Conservation (phyloP, 1,140 invertebrate genomes). For the Tribolium castaneum region DNA sequence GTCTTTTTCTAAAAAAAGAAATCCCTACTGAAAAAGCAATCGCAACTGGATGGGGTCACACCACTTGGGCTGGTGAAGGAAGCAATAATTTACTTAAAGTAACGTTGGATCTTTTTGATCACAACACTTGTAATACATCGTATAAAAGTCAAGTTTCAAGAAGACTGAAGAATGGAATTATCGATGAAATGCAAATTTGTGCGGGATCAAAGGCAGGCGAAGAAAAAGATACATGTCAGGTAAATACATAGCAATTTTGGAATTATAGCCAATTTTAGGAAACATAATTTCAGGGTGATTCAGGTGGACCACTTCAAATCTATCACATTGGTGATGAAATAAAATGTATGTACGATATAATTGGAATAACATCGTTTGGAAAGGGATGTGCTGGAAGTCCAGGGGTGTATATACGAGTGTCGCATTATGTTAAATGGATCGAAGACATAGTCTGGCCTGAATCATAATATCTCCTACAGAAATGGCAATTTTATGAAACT, state of each 20-base stretch:
- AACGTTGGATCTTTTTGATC: slow-evolving; percentile 59
- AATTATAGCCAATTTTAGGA: no score
- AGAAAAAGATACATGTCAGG: slow-evolving; percentile 64
- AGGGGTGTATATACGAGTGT: slow-evolving; percentile 70
- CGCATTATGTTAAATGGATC: slow-evolving; percentile 70
- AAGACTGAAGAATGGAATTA: slow-evolving; percentile 64
- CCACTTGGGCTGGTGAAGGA: slow-evolving; percentile 59
- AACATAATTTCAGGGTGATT: slow-evolving; percentile 60
- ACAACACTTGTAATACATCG: slow-evolving; percentile 51
- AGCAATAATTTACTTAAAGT: slow-evolving; percentile 68
- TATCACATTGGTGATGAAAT: slow-evolving; percentile 50
- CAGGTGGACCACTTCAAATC: slow-evolving; percentile 66
- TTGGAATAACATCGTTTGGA: slow-evolving; percentile 69
- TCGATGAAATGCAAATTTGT: slow-evolving; percentile 70
- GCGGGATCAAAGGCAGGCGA: slow-evolving; percentile 68
- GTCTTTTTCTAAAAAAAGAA: slow-evolving; percentile 66
- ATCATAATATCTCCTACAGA: no score
- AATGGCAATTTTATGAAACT: no score
- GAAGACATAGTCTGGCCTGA: slow-evolving; percentile 59
- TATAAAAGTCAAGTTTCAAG: slow-evolving; percentile 54
- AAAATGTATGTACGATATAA: slow-evolving; percentile 66
- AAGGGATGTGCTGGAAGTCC: slow-evolving; percentile 64
- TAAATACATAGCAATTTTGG: slow-evolving; percentile 35
- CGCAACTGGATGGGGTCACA: slow-evolving; percentile 60
- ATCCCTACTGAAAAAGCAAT: not conserved